Evolutionary conservation across 2,888 invertebrate species (phyloP).

Genomic region (Homarus gammarus): DNA sequence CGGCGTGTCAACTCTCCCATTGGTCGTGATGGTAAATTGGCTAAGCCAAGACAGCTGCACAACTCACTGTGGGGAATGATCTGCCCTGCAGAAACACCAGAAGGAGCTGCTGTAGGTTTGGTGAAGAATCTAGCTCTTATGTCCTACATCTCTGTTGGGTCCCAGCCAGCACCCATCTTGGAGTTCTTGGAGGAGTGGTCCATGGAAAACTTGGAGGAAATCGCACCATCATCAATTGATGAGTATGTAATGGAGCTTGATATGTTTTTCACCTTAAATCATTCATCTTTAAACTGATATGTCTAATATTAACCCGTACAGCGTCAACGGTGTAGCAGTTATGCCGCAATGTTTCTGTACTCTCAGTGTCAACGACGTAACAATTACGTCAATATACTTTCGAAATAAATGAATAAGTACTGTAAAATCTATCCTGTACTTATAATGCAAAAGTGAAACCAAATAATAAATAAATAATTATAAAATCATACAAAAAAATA

Average conservation of each 20-base stretch:
- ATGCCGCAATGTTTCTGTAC: no score
- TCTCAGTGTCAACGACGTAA: no score
- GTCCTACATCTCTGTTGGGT: constrained; percentile 99
- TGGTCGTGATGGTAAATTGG: constrained; percentile 98
- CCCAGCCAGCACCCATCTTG: constrained; percentile 98
- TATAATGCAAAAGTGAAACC: no score
- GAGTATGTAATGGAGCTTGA: constrained; percentile 82
- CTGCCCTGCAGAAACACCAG: constrained; percentile 99
- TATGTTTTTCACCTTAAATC: neutral
- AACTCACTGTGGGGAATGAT: constrained; percentile 99
- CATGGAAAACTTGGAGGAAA: constrained; percentile 99
- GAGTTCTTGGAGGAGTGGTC: constrained; percentile 99
- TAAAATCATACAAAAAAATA: no score
- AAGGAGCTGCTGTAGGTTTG: constrained; percentile 95
- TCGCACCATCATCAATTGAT: constrained; percentile 98
- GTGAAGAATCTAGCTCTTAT: constrained; percentile 99
- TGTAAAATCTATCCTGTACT: no score
- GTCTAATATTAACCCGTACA: no score
- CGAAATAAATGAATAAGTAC: no score
- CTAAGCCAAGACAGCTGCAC: constrained; percentile 98
- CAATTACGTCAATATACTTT: no score
- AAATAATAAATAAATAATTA: no score
- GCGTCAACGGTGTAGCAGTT: no score
- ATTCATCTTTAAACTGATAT: neutral
- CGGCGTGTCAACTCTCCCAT: constrained; percentile 99